These are phyloP conservation scores for Sacculina carcini DNA, from an alignment of 2,888 invertebrate genomes.

Conservation along the genomic window DNA sequence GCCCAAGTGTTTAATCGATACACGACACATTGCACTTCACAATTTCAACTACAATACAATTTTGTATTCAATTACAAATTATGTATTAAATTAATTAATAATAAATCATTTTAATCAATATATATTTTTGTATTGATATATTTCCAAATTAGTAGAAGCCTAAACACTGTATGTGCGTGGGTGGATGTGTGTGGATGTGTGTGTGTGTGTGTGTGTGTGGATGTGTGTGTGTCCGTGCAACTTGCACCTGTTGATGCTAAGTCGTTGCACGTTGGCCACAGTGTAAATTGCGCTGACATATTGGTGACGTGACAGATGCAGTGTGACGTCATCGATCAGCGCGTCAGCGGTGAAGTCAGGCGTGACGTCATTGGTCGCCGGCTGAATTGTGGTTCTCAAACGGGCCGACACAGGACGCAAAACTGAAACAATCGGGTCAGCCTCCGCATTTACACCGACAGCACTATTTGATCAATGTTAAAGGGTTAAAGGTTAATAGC, in stretches of 20 bases:
- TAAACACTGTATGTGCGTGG: neutral
- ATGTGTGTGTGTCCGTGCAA: too few relatives aligned
- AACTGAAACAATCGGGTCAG: constrained; percentile 27
- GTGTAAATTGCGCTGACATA: constrained; percentile 29
- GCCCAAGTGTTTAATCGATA: too few relatives aligned
- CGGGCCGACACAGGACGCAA: constrained; percentile 49
- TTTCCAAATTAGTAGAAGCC: neutral
- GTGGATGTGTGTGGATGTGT: too few relatives aligned
- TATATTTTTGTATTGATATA: constrained; percentile 8
- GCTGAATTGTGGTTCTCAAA: constrained; percentile 44
- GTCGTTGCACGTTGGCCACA: constrained; percentile 25
- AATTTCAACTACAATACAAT: too few relatives aligned
- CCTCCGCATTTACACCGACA: too few relatives aligned
- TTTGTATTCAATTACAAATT: too few relatives aligned
- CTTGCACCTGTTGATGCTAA: constrained; percentile 36
- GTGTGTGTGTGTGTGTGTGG: too few relatives aligned
- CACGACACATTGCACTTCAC: too few relatives aligned
- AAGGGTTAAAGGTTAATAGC: too few relatives aligned
- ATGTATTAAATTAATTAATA: too few relatives aligned
- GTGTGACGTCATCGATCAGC: constrained; percentile 33
- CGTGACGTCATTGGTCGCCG: constrained; percentile 21
- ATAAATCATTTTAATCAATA: constrained; percentile 4
- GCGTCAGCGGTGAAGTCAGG: constrained; percentile 12
- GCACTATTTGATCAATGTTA: too few relatives aligned
- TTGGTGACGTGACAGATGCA: constrained; percentile 43